Percentiles rank a stretch among this genome's conserved stretches.
These are phyloP conservation scores for Andrena camellia DNA, from an alignment of 2,888 invertebrate genomes.

Conservation along the genomic window DNA sequence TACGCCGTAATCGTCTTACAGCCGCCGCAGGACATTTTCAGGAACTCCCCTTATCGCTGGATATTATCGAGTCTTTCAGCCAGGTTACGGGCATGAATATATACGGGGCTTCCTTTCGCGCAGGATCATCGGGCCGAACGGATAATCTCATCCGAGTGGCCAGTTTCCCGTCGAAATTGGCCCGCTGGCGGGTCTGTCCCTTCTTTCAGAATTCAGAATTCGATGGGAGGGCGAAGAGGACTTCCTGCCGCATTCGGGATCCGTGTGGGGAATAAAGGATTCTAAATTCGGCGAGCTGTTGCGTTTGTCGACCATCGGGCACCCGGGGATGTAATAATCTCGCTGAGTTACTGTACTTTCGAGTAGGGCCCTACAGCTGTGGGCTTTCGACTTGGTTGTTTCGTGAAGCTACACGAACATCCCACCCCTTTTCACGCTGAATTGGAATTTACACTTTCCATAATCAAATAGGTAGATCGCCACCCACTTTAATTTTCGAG, in stretches of 20 bases:
- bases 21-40: conserved; percentile 60
- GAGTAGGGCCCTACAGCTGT: no score
- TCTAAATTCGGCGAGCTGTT: not conserved
- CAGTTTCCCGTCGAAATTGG: conserved; percentile 49
- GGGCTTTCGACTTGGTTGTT: no score
- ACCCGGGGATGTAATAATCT: no score
- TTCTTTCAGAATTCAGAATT: conserved; percentile 27
- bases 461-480: no score
- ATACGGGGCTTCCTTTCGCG: conserved; percentile 41
- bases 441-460: no score
- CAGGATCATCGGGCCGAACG: conserved; percentile 43
- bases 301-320: not conserved
- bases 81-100: conserved; percentile 14
- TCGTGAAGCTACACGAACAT: no score
- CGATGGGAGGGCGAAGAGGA: not conserved
- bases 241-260: conserved; percentile 4
- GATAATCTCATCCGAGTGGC: conserved; percentile 63
- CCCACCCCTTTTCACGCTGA: no score
- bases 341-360: no score
- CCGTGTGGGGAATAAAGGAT: conserved; percentile 22
- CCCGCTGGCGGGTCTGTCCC: conserved; percentile 19
- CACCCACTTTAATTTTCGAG: no score
- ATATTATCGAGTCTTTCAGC: conserved; percentile 54
- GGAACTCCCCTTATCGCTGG: conserved; percentile 54
- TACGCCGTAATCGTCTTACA: conserved; percentile 62